These are phyloP conservation scores for Clarias gariepinus DNA, from an alignment of 2,113 vertebrate genomes.

Conservation along the genomic window DNA sequence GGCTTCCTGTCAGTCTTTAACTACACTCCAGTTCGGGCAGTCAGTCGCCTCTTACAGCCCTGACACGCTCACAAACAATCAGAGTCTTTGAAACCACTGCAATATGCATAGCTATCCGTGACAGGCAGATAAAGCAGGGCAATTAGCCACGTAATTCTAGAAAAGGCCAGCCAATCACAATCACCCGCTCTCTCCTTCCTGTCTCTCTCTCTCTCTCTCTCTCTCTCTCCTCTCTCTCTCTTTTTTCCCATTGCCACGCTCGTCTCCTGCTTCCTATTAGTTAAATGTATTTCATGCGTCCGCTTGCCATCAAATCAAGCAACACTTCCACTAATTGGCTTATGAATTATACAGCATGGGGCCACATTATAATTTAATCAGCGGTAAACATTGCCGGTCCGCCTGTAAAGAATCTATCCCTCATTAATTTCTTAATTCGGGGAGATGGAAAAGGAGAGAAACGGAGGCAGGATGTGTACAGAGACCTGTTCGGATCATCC, in stretches of 20 bases:
- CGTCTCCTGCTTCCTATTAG: slow-evolving; percentile 68
- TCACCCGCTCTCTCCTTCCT: slow-evolving; percentile 66
- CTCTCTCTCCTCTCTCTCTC: not conserved
- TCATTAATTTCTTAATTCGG: slow-evolving; percentile 91
- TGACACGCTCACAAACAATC: slow-evolving; percentile 78
- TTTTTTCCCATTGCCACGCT: not conserved
- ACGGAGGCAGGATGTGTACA: slow-evolving; percentile 61
- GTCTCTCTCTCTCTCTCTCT: not conserved
- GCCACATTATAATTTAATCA: slow-evolving; percentile 90
- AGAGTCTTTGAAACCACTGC: slow-evolving; percentile 86
- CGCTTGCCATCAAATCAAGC: slow-evolving; percentile 91
- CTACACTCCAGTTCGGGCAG: slow-evolving; percentile 79
- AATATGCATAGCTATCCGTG: slow-evolving; percentile 89
- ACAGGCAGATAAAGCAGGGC: slow-evolving; percentile 84
- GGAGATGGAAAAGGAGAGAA: slow-evolving; percentile 52
- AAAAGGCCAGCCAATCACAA: slow-evolving; percentile 61
- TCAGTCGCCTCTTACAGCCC: slow-evolving; percentile 79
- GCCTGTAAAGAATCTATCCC: slow-evolving; percentile 79
- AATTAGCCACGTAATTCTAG: slow-evolving; percentile 88
- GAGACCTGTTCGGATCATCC: slow-evolving; percentile 74
- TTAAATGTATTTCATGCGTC: slow-evolving; percentile 91
- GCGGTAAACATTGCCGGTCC: slow-evolving; percentile 87
- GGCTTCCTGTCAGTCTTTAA: slow-evolving; percentile 66
- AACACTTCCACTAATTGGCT: slow-evolving; percentile 95
- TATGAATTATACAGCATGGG: slow-evolving; percentile 88